phyloP scores from a whole-genome alignment of 2,113 vertebrate genomes.

The Piprites chloris region DNA sequence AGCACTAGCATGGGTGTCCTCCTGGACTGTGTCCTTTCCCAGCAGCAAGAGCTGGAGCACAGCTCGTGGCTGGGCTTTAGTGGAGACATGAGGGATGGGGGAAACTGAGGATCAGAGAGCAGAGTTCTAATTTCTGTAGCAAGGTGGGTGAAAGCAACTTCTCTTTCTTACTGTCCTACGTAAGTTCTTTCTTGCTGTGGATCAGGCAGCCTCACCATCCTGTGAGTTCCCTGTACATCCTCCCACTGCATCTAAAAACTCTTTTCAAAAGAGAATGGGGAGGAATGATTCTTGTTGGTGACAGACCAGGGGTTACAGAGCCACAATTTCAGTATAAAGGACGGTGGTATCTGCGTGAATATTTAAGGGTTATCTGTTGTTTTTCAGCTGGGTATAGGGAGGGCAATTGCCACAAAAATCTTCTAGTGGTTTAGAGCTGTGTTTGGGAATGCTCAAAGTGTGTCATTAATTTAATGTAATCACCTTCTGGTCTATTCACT shows the following conservation, averaged over 20 bases:
- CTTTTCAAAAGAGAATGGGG: fast-evolving
- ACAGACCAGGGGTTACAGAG: fast-evolving
- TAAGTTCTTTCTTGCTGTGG: neutral
- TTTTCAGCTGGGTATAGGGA: neutral
- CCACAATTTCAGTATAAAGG: neutral
- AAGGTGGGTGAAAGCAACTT: neutral
- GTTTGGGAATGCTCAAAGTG: neutral
- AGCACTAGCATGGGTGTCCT: fast-evolving
- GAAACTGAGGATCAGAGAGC: neutral
- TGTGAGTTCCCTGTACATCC: fast-evolving
- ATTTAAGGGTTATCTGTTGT: neutral
- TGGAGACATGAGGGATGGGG: fast-evolving
- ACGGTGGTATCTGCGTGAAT: too few species aligned
- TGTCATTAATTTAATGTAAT: neutral
- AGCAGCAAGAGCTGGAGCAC: neutral
- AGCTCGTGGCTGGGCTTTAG: neutral
- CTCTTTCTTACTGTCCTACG: neutral
- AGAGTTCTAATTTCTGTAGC: neutral
- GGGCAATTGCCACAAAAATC: neutral
- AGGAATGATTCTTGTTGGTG: neutral
- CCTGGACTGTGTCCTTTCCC: fast-evolving
- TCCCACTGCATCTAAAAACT: fast-evolving
- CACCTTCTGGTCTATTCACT: neutral
- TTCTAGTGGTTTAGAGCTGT: neutral
- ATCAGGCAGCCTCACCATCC: neutral